Percentiles rank a stretch among this genome's conserved stretches.
Evolutionary conservation across 2,888 invertebrate species (phyloP).

Genomic region (Epinotia brunnichana): DNA sequence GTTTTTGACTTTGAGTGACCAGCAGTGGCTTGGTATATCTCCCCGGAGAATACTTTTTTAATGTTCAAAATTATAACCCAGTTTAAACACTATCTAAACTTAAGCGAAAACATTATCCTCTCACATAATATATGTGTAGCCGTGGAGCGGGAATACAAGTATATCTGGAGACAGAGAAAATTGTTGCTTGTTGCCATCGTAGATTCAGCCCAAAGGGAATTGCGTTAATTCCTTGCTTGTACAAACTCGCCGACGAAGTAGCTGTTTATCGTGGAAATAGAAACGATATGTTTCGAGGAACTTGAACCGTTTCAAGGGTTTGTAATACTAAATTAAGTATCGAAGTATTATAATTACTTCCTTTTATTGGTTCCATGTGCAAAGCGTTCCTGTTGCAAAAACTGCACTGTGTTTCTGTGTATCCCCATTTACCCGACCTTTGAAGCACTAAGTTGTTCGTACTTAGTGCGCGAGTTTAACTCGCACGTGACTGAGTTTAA

Average conservation of each 20-base stretch:
- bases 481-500: too few species aligned
- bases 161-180: conserved; percentile 22
- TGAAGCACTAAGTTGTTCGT: too few species aligned
- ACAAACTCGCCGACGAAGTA: neutral
- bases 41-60: neutral
- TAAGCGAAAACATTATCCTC: neutral
- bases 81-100: neutral
- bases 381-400: too few species aligned
- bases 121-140: neutral
- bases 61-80: neutral
- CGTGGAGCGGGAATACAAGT: conserved; percentile 14
- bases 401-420: too few species aligned
- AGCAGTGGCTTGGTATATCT: neutral
- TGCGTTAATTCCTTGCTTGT: conserved; percentile 22
- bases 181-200: conserved; percentile 33
- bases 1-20: neutral
- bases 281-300: neutral
- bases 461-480: too few species aligned
- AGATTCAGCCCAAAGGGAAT: conserved; percentile 28
- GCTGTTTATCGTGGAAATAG: neutral
- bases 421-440: too few species aligned
- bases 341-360: too few species aligned
- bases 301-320: neutral
- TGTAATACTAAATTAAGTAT: neutral
- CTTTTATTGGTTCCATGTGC: too few species aligned